Evolutionary conservation across 2,888 invertebrate genomes (phyloP).

Genomic region (Choristoneura rosaceana): DNA sequence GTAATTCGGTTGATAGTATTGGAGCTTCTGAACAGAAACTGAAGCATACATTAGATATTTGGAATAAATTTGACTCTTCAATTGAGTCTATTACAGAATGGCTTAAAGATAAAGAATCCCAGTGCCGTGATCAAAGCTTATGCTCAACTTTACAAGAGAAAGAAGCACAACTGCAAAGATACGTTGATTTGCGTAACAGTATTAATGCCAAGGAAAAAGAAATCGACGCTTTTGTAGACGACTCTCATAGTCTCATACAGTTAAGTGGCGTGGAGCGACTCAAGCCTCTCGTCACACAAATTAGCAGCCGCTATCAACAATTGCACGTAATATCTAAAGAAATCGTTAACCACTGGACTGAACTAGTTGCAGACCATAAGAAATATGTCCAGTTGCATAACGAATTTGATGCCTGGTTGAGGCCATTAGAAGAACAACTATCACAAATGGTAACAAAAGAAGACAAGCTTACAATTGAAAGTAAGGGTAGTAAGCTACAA

Average conservation of each 20-base stretch:
- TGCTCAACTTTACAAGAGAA: conserved; percentile 94
- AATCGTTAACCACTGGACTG: conserved; percentile 93
- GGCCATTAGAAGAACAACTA: conserved; percentile 88
- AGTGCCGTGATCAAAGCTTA: conserved; percentile 94
- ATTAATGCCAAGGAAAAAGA: conserved; percentile 93
- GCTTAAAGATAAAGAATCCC: conserved; percentile 93
- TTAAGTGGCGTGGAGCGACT: conserved; percentile 93
- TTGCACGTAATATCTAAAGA: conserved; percentile 93
- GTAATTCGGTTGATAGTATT: conserved; percentile 88
- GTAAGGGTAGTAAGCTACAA: conserved; percentile 89
- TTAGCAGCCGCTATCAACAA: conserved; percentile 94
- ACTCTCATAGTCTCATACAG: conserved; percentile 94
- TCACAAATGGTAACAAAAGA: conserved; percentile 88
- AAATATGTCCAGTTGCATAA: conserved; percentile 90
- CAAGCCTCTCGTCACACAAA: conserved; percentile 94
- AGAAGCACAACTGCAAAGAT: conserved; percentile 89
- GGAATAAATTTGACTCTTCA: conserved; percentile 94
- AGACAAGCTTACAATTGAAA: conserved; percentile 88
- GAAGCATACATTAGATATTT: conserved; percentile 90
- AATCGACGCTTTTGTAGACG: conserved; percentile 95
- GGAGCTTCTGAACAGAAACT: conserved; percentile 90
- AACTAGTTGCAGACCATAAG: conserved; percentile 93
- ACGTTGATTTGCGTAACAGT: conserved; percentile 90
- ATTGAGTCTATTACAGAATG: conserved; percentile 93
- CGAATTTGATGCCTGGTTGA: conserved; percentile 91